These are phyloP conservation scores for Axinella damicornis DNA, from an alignment of 37 sponge, comb jelly and placozoan genomes.

Conservation along the genomic window DNA sequence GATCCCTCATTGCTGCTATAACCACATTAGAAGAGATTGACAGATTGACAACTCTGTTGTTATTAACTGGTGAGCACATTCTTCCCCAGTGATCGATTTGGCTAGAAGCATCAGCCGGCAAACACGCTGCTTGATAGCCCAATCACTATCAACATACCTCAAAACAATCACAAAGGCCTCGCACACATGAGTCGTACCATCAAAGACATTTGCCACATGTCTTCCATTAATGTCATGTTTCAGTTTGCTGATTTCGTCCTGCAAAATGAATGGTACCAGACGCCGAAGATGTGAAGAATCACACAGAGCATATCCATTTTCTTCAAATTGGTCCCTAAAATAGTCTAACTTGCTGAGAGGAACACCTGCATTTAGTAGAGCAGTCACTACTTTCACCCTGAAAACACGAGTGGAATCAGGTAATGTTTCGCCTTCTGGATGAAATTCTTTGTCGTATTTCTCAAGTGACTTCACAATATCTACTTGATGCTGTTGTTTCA, in stretches of 20 bases:
- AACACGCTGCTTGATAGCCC: too few species aligned
- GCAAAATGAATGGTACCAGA: slow-evolving; percentile 26
- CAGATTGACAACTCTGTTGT: too few species aligned
- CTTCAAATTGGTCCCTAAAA: slow-evolving; percentile 28
- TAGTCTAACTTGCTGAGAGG: slow-evolving; percentile 17
- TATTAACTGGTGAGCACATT: too few species aligned
- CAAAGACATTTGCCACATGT: too few species aligned
- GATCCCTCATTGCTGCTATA: too few species aligned
- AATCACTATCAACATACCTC: too few species aligned
- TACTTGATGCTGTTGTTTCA: background rate
- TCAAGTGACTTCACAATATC: slow-evolving; percentile 42
- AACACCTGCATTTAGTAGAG: slow-evolving; percentile 50
- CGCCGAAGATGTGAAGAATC: background rate
- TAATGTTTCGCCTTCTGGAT: slow-evolving; percentile 36
- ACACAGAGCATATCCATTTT: slow-evolving; percentile 16
- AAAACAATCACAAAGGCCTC: too few species aligned
- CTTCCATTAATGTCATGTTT: background rate
- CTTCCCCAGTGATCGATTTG: too few species aligned
- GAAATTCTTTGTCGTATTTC: slow-evolving; percentile 12
- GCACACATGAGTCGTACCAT: too few species aligned
- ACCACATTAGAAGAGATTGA: too few species aligned
- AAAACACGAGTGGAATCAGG: slow-evolving; percentile 39
- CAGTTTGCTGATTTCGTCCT: slow-evolving; percentile 11
- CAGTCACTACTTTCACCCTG: slow-evolving; percentile 39
- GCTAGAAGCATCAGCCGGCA: too few species aligned